Evolutionary conservation across 2,888 invertebrate genomes (phyloP), one percentile per base, ranked within the genome.

Genomic region (Philopedon plagiatum): DNA sequence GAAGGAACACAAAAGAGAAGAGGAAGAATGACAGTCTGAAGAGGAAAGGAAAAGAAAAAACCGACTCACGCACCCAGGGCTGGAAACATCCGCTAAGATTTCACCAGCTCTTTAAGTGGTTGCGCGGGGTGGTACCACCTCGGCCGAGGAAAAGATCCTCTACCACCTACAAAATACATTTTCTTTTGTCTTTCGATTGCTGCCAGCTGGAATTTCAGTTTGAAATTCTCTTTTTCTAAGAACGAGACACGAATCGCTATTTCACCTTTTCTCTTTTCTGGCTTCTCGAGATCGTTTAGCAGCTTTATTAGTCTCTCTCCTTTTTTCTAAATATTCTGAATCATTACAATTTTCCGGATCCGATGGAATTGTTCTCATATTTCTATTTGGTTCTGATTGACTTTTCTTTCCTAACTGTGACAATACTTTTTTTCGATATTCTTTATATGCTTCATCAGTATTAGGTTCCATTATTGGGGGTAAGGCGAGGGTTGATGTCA

Each of bases 241-340:
- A 91, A 93, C 0, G 94, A 93, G 0, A 95, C 95, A 67, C 95
- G 88, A 46, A 97, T 92, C 0, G 96, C 95, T 54, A 97, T 92
- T 79, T 96, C 95, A 77, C 97, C 95, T 83, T 98, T 97, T 94
- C 46, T 94, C 91, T 78, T 96, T 89, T 71, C 98, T 88, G 0
- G 95, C 91, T 80, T 98, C 97, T 3, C 98, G 88, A 0, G 97
- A 97, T 78, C 96, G 90, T 85, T 98, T 98, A 0, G 98, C 98
- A 0, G 98, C 98, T 75, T 93, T 94, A 83, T 98, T 98, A 84
- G 98, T 98, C 82, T 95, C 94, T 75, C 93, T 90, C 5, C 98
- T 87, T 64, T 95, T 90, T 79, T 95, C 96, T 87, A 93, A 92
- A 83, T 98, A 98, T 0, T 93, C 91, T 2, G 93, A 93, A 18